Evolutionary conservation across 2,113 vertebrate species (phyloP).

Genomic region (Litocranius walleri): DNA sequence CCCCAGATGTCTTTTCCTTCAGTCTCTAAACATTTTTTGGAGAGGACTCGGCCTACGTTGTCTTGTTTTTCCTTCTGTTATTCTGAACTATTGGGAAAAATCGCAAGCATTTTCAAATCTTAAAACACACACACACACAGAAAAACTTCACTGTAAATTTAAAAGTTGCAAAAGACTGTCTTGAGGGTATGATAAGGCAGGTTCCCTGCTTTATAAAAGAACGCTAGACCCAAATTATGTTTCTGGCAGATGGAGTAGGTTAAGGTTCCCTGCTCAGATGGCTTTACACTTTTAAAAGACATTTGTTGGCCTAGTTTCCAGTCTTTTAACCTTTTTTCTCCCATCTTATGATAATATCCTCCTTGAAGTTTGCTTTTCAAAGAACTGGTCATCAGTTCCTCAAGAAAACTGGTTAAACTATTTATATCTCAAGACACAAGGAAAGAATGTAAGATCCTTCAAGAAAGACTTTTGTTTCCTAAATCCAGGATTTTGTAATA

Average conservation of each 20-base stretch:
- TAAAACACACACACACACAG: background rate
- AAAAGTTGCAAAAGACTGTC: background rate
- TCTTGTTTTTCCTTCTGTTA: background rate
- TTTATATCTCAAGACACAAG: background rate
- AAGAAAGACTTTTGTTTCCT: background rate
- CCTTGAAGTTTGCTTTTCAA: background rate
- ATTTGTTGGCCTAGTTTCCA: background rate
- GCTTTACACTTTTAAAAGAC: background rate
- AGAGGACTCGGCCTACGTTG: background rate
- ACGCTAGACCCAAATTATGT: background rate
- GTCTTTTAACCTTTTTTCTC: background rate
- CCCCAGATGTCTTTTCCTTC: background rate
- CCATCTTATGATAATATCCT: background rate
- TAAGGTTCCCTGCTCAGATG: background rate
- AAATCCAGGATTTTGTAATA: background rate
- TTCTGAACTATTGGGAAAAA: background rate
- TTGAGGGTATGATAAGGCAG: background rate
- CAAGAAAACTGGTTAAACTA: background rate
- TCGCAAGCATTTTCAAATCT: background rate
- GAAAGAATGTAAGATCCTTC: background rate
- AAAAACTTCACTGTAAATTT: background rate
- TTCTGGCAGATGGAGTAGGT: background rate
- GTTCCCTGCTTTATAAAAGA: background rate
- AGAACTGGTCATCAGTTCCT: background rate
- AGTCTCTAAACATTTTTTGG: background rate